Evolutionary conservation across 2,888 invertebrate species (phyloP).

Genomic region (Apodemia hepburni): DNA sequence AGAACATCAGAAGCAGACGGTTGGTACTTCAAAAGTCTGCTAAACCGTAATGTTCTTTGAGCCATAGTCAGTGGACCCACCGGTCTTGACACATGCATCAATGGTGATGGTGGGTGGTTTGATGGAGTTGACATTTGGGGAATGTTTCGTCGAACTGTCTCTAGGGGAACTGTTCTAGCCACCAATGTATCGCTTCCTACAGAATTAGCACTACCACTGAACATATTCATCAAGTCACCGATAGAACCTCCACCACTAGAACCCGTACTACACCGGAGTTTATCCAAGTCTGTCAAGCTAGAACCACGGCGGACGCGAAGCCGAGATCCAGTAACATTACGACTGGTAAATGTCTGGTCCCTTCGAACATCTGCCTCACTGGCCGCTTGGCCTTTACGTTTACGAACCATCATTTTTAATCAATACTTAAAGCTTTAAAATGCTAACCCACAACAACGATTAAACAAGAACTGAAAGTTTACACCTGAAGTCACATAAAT

Average conservation of each 20-base stretch:
- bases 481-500: slow-evolving; percentile 54
- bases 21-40: slow-evolving; percentile 84
- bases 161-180: slow-evolving; percentile 85
- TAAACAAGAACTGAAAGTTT: slow-evolving; percentile 50
- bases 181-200: slow-evolving; percentile 86
- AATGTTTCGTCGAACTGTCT: slow-evolving; percentile 81
- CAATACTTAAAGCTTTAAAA: slow-evolving; percentile 21
- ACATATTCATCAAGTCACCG: slow-evolving; percentile 90
- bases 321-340: slow-evolving; percentile 69
- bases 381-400: slow-evolving; percentile 62
- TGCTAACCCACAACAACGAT: slow-evolving; percentile 40
- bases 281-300: slow-evolving; percentile 87
- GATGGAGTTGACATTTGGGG: slow-evolving; percentile 71
- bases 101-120: slow-evolving; percentile 59
- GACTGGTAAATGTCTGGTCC: slow-evolving; percentile 78
- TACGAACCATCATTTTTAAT: slow-evolving; percentile 55
- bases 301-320: slow-evolving; percentile 84
- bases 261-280: slow-evolving; percentile 72
- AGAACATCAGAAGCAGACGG: slow-evolving; percentile 75
- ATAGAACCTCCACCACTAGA: slow-evolving; percentile 82
- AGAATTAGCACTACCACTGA: slow-evolving; percentile 86
- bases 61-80: slow-evolving; percentile 83
- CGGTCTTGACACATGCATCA: slow-evolving; percentile 62
- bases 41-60: slow-evolving; percentile 84
- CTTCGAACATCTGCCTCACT: slow-evolving; percentile 71